Percentiles rank a stretch among this genome's conserved stretches.
phyloP scores from a whole-genome alignment of 2,888 invertebrate species.

The Drosophila rubida region DNA sequence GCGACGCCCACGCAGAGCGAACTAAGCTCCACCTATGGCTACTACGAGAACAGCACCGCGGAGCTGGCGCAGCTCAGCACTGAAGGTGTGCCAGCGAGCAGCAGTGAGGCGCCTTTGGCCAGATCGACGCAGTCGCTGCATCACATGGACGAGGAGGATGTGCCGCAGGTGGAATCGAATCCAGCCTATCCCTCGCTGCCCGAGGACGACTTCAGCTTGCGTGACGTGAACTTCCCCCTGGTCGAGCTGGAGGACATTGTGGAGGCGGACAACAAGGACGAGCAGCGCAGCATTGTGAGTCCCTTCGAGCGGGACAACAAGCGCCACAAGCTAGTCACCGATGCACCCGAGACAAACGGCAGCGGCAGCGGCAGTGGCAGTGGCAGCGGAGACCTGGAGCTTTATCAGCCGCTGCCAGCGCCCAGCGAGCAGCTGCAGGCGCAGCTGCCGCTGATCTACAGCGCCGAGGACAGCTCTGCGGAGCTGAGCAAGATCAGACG shows the following conservation, averaged over 20 bases:
- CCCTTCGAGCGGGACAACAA: constrained; percentile 64
- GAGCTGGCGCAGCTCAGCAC: constrained; percentile 51
- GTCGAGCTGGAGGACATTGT: constrained; percentile 77
- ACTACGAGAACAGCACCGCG: constrained; percentile 22
- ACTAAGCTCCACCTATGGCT: constrained; percentile 20
- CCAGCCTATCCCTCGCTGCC: constrained; percentile 86
- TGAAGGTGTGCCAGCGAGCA: constrained; percentile 41
- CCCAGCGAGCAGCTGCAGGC: constrained; percentile 36
- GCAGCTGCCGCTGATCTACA: constrained; percentile 72
- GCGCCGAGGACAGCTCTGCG: constrained; percentile 72
- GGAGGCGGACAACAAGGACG: constrained; percentile 72
- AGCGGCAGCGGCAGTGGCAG: constrained; percentile 63
- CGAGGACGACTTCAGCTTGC: constrained; percentile 85
- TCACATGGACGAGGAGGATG: constrained; percentile 77
- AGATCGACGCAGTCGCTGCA: constrained; percentile 40
- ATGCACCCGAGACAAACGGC: constrained; percentile 54
- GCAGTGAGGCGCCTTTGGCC: constrained; percentile 41
- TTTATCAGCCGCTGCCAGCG: constrained; percentile 34
- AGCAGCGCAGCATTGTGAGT: constrained; percentile 71
- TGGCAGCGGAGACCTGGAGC: constrained; percentile 66
- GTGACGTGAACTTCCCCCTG: constrained; percentile 78
- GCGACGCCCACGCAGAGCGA: constrained; percentile 11
- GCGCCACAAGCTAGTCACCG: constrained; percentile 61
- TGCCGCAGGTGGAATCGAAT: constrained; percentile 82
- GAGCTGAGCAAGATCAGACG: constrained; percentile 56